Conservation (phyloP, 2,888 invertebrate genomes). For the Odontomyia ornata region DNA sequence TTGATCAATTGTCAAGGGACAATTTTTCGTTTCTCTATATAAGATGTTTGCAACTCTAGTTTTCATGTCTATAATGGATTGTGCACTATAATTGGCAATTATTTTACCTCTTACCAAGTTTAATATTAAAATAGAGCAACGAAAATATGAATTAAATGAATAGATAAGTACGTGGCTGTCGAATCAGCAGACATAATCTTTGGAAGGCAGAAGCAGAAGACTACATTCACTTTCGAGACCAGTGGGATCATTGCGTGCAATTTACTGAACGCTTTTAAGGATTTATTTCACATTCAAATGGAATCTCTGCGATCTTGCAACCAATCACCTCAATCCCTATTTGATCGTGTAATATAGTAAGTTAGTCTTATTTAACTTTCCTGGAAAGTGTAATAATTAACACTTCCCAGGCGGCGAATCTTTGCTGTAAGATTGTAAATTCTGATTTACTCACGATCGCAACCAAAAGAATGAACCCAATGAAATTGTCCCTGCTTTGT, state of each 20-base stretch:
- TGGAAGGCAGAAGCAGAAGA: no score
- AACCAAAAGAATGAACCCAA: constrained; percentile 16
- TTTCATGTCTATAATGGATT: no score
- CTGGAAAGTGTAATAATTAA: constrained; percentile 43
- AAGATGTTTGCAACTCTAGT: no score
- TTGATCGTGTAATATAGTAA: constrained; percentile 7
- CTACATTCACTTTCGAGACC: no score
- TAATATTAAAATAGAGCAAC: no score
- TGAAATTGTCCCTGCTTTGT: constrained; percentile 34
- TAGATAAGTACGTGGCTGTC: no score
- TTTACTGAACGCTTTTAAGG: not conserved
- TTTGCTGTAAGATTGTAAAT: constrained; percentile 21
- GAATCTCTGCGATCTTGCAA: not conserved
- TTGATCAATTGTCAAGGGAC: no score
- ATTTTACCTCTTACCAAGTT: no score
- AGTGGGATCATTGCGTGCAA: not conserved
- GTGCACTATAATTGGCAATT: no score
- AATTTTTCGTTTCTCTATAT: no score
- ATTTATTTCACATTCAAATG: not conserved
- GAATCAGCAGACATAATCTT: no score
- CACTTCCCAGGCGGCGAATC: constrained; percentile 34
- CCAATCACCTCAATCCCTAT: not conserved
- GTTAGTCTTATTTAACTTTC: constrained; percentile 29
- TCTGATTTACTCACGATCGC: constrained; percentile 35
- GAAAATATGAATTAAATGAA: no score